A percentile compares a stretch with the other conserved stretches of the same genome.
These are phyloP conservation scores for Albula glossodonta DNA, from an alignment of 2,113 vertebrate genomes.

Conservation along the genomic window DNA sequence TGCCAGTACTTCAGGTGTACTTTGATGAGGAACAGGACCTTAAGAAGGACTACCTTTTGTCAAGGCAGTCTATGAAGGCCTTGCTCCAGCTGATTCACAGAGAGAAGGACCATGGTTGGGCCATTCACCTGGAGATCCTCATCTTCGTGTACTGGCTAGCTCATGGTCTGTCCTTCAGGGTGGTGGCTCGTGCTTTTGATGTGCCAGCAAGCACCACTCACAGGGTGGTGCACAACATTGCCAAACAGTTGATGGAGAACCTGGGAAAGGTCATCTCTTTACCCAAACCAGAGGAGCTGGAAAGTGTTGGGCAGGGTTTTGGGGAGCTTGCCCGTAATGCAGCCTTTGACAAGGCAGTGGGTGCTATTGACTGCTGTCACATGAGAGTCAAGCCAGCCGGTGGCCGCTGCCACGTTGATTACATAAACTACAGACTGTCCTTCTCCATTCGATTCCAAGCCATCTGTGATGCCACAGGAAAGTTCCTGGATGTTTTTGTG, in stretches of 20 bases:
- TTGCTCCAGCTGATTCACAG: slow-evolving; percentile 19
- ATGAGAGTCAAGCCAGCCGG: slow-evolving; percentile 7
- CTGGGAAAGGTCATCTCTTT: neutral
- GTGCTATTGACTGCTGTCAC: slow-evolving; percentile 18
- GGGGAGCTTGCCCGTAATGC: neutral
- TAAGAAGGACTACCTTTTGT: slow-evolving; percentile 7
- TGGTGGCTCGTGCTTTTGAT: neutral
- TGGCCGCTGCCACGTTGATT: neutral
- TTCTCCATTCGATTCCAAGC: slow-evolving; percentile 24
- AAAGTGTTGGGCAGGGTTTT: neutral
- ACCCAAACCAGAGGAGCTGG: slow-evolving; percentile 7
- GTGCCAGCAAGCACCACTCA: slow-evolving; percentile 9
- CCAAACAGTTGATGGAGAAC: neutral
- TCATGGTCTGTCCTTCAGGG: slow-evolving; percentile 21
- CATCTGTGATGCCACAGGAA: slow-evolving; percentile 20
- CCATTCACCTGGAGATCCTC: slow-evolving; percentile 21
- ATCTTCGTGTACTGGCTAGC: slow-evolving; percentile 27
- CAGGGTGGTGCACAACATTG: slow-evolving; percentile 25
- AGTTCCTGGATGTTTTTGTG: slow-evolving; percentile 26
- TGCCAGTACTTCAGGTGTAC: slow-evolving; percentile 27
- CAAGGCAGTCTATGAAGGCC: neutral
- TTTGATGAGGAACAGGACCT: slow-evolving; percentile 26
- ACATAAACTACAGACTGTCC: slow-evolving; percentile 16
- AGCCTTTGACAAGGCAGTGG: slow-evolving; percentile 4
- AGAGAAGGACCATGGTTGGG: slow-evolving; percentile 28